Evolutionary conservation across 2,888 invertebrate genomes (phyloP).

Genomic region (Deilephila elpenor): DNA sequence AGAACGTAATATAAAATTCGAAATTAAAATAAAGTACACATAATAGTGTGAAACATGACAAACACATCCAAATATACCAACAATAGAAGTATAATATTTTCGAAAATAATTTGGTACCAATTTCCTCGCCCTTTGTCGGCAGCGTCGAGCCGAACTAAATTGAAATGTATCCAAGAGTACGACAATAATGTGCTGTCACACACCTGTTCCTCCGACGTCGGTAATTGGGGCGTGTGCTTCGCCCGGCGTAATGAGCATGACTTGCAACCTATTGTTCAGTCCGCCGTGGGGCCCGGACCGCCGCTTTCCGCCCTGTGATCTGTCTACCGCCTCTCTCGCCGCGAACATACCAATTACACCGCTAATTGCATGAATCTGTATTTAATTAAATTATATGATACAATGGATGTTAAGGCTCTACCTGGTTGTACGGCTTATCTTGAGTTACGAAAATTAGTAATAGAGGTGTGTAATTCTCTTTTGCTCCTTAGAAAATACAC

Average conservation of each 20-base stretch:
- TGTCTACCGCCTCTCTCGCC: not conserved
- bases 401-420: constrained; percentile 2
- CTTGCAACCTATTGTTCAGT: constrained; percentile 3
- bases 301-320: constrained; percentile 18
- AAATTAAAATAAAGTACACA: no score
- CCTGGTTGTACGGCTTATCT: not conserved
- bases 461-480: not conserved
- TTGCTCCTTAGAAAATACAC: no score
- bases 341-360: constrained; percentile 5
- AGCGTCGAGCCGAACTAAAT: not conserved
- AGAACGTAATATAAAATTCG: no score
- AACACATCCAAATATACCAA: not conserved
- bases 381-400: constrained; percentile 21
- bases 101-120: not conserved
- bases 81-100: not conserved
- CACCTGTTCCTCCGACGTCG: constrained; percentile 19
- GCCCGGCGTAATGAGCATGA: constrained; percentile 23
- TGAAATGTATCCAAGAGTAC: constrained; percentile 18
- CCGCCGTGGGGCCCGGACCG: not conserved
- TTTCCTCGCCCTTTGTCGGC: constrained; percentile 14
- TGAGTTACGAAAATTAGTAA: not conserved
- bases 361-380: constrained; percentile 21
- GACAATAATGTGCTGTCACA: constrained; percentile 19
- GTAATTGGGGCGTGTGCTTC: constrained; percentile 26
- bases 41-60: not conserved